Evolutionary conservation across 2,797 vertebrate genomes (phyloP).

Genomic region (Cygnus olor): DNA sequence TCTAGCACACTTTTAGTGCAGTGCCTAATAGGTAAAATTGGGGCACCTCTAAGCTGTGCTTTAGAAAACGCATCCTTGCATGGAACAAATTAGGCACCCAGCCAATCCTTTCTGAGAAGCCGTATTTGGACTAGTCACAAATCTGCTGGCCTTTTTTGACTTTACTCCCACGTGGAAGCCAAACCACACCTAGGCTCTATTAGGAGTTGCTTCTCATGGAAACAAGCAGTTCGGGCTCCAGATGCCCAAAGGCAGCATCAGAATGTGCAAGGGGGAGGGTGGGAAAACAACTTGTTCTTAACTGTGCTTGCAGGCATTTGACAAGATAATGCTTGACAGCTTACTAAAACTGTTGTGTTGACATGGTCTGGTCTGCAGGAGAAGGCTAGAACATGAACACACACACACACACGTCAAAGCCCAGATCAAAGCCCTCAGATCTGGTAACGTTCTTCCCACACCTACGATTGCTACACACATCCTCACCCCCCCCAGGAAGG

Average conservation of each 20-base stretch:
- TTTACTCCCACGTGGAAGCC: not conserved
- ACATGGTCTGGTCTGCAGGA: not conserved
- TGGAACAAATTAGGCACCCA: not conserved
- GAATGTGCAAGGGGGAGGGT: not conserved
- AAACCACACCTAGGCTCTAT: not conserved
- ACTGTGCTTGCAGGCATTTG: not conserved
- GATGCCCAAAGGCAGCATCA: not conserved
- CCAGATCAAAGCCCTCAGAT: not conserved
- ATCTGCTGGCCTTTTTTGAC: conserved; percentile 7
- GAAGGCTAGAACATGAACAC: not conserved
- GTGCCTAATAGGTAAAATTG: not conserved
- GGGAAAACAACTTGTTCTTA: not conserved
- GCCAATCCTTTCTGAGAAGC: not conserved
- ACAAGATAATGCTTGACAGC: not conserved
- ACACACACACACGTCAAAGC: not conserved
- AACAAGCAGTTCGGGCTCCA: not conserved
- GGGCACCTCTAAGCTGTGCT: not conserved
- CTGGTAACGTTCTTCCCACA: not conserved
- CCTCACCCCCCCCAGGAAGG: not conserved
- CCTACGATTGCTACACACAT: not conserved
- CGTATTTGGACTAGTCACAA: not conserved
- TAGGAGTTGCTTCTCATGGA: not conserved
- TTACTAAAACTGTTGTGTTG: not conserved
- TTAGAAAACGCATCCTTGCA: conserved; percentile 11
- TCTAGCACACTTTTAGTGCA: conserved; percentile 20